Evolutionary conservation across 1,140 invertebrate genomes (phyloP).

Genomic region (Phenacoccus solenopsis): DNA sequence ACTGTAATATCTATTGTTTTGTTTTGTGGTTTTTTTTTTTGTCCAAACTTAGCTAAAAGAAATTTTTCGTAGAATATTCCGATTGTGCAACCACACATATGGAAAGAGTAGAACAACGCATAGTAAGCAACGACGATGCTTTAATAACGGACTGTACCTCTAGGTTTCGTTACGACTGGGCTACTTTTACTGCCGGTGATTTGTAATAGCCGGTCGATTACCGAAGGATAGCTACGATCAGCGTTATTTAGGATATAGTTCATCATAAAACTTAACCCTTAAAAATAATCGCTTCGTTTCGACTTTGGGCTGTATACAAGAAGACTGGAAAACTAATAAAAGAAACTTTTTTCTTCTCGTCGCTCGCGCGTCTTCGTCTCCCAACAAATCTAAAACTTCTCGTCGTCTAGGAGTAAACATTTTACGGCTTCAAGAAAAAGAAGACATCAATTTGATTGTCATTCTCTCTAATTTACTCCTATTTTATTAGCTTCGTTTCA

Average conservation of each 20-base stretch:
- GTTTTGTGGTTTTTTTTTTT: too few species aligned
- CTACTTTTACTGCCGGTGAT: too few species aligned
- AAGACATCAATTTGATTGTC: conserved; percentile 15
- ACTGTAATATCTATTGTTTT: too few species aligned
- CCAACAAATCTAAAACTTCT: conserved; percentile 11
- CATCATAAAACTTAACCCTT: not conserved
- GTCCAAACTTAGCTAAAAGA: too few species aligned
- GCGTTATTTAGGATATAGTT: not conserved
- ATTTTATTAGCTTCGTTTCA: conserved; percentile 18
- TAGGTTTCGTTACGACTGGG: too few species aligned
- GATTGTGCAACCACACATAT: too few species aligned
- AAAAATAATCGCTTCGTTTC: not conserved
- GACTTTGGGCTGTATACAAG: not conserved
- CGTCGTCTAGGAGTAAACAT: not conserved
- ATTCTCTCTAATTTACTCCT: conserved; percentile 16
- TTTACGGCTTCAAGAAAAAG: conserved; percentile 5
- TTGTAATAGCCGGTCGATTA: too few species aligned
- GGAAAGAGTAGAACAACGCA: too few species aligned
- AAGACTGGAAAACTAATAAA: conserved; percentile 11
- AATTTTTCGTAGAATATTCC: too few species aligned
- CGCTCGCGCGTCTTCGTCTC: not conserved
- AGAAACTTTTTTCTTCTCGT: conserved; percentile 9
- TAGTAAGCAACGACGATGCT: too few species aligned
- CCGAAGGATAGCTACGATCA: too few species aligned
- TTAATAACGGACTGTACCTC: too few species aligned